phyloP scores from a whole-genome alignment of 2,113 vertebrate species.

The Gavialis gangeticus region DNA sequence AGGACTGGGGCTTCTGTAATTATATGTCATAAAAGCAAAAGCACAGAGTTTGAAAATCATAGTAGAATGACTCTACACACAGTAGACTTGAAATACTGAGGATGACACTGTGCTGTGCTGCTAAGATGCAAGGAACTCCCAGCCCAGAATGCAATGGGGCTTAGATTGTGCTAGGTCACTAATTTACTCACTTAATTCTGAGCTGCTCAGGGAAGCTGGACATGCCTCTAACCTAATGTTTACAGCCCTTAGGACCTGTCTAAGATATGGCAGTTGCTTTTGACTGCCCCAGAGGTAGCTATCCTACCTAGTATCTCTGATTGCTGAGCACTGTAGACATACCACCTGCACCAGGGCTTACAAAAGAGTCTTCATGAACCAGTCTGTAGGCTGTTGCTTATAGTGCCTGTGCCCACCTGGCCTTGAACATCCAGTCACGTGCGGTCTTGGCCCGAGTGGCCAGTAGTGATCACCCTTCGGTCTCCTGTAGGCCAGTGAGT shows the following conservation, averaged over 20 bases:
- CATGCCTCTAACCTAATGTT: neutral
- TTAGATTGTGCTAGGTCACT: neutral
- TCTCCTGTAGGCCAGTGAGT: too few relatives aligned
- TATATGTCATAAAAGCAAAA: neutral
- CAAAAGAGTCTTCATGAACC: neutral
- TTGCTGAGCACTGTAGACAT: rapidly evolving
- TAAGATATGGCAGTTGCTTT: neutral
- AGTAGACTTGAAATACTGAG: neutral
- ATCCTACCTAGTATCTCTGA: neutral
- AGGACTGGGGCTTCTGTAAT: neutral
- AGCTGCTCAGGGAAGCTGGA: neutral
- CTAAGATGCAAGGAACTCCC: too few relatives aligned
- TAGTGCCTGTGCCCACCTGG: too few relatives aligned
- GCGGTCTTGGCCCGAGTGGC: too few relatives aligned
- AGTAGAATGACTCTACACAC: neutral
- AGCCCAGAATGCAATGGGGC: too few relatives aligned
- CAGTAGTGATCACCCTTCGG: too few relatives aligned
- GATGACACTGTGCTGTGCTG: neutral
- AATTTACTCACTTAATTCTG: neutral
- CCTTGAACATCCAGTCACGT: too few relatives aligned
- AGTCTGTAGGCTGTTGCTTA: too few relatives aligned
- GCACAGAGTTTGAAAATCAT: neutral
- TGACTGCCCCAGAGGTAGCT: neutral
- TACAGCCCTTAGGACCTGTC: neutral
- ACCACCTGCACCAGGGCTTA: neutral